Evolutionary conservation across 2,888 invertebrate species (phyloP).

Genomic region (Sylvicola cinctus): DNA sequence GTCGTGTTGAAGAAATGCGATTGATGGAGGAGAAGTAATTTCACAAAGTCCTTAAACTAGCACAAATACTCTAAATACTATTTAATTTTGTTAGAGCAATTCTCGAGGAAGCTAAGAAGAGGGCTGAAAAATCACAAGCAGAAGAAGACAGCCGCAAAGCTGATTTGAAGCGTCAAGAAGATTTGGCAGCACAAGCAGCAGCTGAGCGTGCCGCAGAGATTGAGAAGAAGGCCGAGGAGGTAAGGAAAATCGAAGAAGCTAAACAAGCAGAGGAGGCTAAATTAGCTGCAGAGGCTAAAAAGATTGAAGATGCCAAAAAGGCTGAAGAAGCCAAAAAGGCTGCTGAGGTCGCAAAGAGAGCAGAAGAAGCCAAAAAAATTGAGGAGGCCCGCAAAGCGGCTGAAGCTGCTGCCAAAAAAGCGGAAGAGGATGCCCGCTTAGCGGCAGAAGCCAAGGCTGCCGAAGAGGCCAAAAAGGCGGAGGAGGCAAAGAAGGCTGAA

Average conservation of each 20-base stretch:
- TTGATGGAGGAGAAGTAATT: slow-evolving; percentile 25
- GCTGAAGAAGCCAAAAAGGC: slow-evolving; percentile 20
- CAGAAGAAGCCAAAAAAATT: slow-evolving; percentile 24
- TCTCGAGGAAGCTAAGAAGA: slow-evolving; percentile 32
- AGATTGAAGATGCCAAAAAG: slow-evolving; percentile 24
- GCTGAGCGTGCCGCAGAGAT: slow-evolving; percentile 20
- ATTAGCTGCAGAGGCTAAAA: slow-evolving; percentile 20
- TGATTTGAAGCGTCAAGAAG: slow-evolving; percentile 28
- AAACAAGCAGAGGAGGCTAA: slow-evolving; percentile 23
- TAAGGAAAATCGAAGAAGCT: slow-evolving; percentile 12
- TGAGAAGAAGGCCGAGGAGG: slow-evolving; percentile 14
- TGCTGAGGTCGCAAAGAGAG: slow-evolving; percentile 22
- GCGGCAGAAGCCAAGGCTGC: slow-evolving; percentile 24
- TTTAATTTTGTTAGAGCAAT: slow-evolving; percentile 21
- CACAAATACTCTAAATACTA: background rate
- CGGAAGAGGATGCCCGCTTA: slow-evolving; percentile 22
- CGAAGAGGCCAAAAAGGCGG: slow-evolving; percentile 24
- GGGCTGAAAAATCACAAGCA: slow-evolving; percentile 30
- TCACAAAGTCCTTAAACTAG: background rate
- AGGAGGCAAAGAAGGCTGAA: slow-evolving; percentile 24
- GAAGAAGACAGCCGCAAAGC: slow-evolving; percentile 30
- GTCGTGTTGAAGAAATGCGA: slow-evolving; percentile 29
- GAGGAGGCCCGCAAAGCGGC: slow-evolving; percentile 25
- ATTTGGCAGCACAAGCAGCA: slow-evolving; percentile 26
- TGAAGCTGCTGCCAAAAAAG: slow-evolving; percentile 10